Evolutionary conservation across 2,113 vertebrate species (phyloP).

Genomic region (Stegostoma tigrinum): DNA sequence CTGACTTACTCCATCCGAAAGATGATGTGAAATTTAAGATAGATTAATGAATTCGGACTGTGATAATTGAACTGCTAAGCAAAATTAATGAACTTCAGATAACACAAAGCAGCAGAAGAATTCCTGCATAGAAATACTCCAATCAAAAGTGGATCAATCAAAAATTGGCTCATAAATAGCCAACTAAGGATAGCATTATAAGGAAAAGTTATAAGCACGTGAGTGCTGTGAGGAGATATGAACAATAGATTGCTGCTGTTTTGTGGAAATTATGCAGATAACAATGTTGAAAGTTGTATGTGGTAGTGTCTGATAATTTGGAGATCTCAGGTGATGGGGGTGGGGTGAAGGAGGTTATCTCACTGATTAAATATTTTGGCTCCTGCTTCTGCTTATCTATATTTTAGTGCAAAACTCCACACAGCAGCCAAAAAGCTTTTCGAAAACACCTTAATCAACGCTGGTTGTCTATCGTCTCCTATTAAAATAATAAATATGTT

Average conservation of each 20-base stretch:
- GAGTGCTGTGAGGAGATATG: neutral
- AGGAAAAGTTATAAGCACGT: neutral
- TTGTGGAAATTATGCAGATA: neutral
- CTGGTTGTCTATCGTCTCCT: neutral
- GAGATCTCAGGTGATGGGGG: neutral
- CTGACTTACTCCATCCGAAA: neutral
- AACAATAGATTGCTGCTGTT: neutral
- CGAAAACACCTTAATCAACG: neutral
- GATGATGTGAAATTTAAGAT: neutral
- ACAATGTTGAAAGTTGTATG: neutral
- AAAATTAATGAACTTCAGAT: neutral
- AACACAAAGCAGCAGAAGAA: neutral
- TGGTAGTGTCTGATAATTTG: neutral
- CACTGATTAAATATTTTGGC: neutral
- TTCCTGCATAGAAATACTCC: neutral
- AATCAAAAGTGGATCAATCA: neutral
- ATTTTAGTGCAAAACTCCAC: neutral
- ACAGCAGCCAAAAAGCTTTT: neutral
- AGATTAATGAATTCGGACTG: neutral
- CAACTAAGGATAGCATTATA: neutral
- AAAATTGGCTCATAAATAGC: neutral
- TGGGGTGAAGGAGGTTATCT: neutral
- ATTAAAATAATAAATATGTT: neutral
- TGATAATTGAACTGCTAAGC: neutral
- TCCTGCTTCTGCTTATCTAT: neutral